Base-by-base conservation (phyloP, 2,797 vertebrate genomes). In the Megaceryle alcyon region DNA sequence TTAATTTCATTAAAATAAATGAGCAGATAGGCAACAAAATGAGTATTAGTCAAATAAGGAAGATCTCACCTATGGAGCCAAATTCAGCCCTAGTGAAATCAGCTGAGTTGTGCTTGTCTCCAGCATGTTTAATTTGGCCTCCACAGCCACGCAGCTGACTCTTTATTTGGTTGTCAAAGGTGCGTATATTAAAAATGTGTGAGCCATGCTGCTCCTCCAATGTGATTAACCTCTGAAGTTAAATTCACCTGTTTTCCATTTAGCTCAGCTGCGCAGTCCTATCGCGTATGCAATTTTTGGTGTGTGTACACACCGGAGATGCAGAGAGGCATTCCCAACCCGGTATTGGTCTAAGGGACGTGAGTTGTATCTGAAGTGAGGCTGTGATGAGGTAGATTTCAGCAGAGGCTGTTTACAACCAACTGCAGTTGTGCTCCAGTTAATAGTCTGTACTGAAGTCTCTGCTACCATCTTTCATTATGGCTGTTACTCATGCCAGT, bases 391-490 rank as follows among this genome's bases (percentile, higher is more conserved):
- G 60, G 16, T 73, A 64, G 35, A 76, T 93, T 94, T 93, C 56
- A 44, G 71, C 77, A 70, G 80, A 84, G 88, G 80, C 63, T 88
- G 39, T 49, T 88, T 90, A 37, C 88, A 59, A 48, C 68, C 60
- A 65, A 2, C 54, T 90, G 73, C 25, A 1, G 73, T 1, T 41
- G 13, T 23, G 48, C 28, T 88, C 21, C 54, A 20, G 59, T 82
- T 94, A 88, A 83, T 79, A 66, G 70, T 39, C 71, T 63, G 16
- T 20, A 43, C 86, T 86, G 75, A 70, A 84, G 83, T 39, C 66
- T 82, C 70, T 84, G 88, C 88, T 53, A 66, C 92, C 81, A 46
- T 94, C 94, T 95, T 95, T 97, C 94, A 95, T 97, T 93, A 95
- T 78, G 53, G 83, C 84, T 92, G 71, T 96, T 96, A 87, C 64